Evolutionary conservation across 2,113 vertebrate species (phyloP).

Genomic region (Octodon degus): DNA sequence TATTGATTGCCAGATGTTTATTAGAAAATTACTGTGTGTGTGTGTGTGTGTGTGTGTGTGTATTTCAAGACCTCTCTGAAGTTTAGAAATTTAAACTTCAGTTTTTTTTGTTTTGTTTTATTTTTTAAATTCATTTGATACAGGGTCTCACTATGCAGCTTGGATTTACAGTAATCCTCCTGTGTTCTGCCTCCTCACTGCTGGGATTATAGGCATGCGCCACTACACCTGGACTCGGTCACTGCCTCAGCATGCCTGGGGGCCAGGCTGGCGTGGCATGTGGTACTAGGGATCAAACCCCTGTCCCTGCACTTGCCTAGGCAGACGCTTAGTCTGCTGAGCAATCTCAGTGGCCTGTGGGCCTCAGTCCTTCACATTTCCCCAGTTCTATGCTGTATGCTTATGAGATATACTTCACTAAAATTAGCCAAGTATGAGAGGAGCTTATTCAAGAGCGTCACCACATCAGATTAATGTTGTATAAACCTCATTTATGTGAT

Average conservation of each 20-base stretch:
- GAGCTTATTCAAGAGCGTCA: background rate
- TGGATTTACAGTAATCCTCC: no score
- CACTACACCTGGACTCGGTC: no score
- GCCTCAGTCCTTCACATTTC: constrained; percentile 37
- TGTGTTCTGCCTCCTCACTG: no score
- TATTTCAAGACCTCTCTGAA: background rate
- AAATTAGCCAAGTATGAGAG: background rate
- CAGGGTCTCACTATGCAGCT: no score
- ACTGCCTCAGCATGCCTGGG: no score
- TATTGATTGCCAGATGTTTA: constrained; percentile 20
- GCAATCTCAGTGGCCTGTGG: background rate
- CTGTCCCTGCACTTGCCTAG: no score
- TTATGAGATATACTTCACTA: background rate
- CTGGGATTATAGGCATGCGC: no score
- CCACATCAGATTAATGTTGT: background rate
- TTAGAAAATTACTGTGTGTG: background rate
- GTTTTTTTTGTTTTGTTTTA: background rate
- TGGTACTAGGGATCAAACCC: no score
- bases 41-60: background rate
- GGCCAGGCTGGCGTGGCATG: no score
- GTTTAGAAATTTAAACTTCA: constrained; percentile 3
- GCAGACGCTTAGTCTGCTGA: no score
- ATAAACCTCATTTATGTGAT: background rate
- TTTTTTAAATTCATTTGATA: no score
- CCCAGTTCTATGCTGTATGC: background rate